Conservation (phyloP, 1,140 invertebrate genomes). For the Dinoponera quadriceps region DNA sequence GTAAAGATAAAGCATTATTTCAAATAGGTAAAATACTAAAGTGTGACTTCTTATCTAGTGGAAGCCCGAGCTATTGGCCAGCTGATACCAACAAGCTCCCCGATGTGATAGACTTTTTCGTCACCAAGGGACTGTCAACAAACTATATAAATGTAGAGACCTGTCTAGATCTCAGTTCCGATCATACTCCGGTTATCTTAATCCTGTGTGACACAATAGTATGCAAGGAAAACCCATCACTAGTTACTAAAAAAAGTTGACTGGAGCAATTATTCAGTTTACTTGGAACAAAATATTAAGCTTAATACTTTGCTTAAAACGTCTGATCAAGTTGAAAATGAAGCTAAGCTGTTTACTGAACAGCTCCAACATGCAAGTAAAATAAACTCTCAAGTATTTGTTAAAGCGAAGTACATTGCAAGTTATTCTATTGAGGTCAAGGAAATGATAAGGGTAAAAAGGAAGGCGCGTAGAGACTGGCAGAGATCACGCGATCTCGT, state of each 20-base stretch:
- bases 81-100: too few relatives aligned
- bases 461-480: neutral
- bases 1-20: conserved; percentile 65
- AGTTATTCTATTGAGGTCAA: conserved; percentile 9
- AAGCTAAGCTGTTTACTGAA: neutral
- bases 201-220: neutral
- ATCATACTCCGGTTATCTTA: neutral
- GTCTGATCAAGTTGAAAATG: neutral
- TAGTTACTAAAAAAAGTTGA: neutral
- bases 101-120: too few relatives aligned
- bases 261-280: neutral
- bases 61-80: too few relatives aligned
- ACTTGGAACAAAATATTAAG: neutral
- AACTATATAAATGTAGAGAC: neutral
- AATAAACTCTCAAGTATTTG: neutral
- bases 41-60: conserved; percentile 51
- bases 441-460: conserved; percentile 11
- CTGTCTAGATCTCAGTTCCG: neutral
- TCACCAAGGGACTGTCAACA: neutral
- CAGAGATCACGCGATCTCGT: neutral
- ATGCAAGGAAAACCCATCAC: neutral
- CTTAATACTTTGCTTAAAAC: neutral
- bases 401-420: neutral
- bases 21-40: conserved; percentile 45
- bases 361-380: neutral